Evolutionary conservation across 2,888 invertebrate genomes (phyloP), one percentile per base, ranked within the genome.

Genomic region (Netelia inedita): DNA sequence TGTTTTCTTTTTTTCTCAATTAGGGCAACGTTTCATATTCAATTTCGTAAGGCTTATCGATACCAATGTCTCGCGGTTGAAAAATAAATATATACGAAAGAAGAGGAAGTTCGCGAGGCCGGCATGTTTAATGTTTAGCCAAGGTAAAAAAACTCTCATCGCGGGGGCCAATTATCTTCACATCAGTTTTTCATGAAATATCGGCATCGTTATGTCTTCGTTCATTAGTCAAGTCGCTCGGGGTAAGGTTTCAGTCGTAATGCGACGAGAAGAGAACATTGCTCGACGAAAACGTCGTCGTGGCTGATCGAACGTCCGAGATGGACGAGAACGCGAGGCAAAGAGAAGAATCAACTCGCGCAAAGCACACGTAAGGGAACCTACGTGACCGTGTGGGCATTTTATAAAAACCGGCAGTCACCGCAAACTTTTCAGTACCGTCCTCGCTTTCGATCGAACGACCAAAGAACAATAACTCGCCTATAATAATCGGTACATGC

Each of bases 331-430:
- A 14, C 35, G 35, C 35, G 35, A 35, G 14, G 46, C 11, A 46
- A 46, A 11, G 14, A 46, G 14, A 14, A 14, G 14, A 46, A 46
- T 11, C 0, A 14, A 10, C 14, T 46, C 46, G 14, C 3, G 46
- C 8, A 14, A 46, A 46, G 2, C 46, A 14, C 46, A 46, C 46
- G 11, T 46, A 14, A 14, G 14, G 46, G 14, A 14, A 46, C 46
- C 46, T 46, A 46, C 46, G 46, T 14, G 46, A 46, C 46, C 14
- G 57, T 19, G 57, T 35, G 50, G 63, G 71, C 43, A 41, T 55
- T 72, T 79, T 72, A 2, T 71, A 71, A 79, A 79, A 79, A 79
- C 65, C 71, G 2, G 53, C 71, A 72, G 71, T 79, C 71, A 71
- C 79, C 71, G 55, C 55, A 21, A 79, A 79, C 43, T 79, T 79